phyloP scores from a whole-genome alignment of 2,888 invertebrate species.

The Camptogramma bilineatum region DNA sequence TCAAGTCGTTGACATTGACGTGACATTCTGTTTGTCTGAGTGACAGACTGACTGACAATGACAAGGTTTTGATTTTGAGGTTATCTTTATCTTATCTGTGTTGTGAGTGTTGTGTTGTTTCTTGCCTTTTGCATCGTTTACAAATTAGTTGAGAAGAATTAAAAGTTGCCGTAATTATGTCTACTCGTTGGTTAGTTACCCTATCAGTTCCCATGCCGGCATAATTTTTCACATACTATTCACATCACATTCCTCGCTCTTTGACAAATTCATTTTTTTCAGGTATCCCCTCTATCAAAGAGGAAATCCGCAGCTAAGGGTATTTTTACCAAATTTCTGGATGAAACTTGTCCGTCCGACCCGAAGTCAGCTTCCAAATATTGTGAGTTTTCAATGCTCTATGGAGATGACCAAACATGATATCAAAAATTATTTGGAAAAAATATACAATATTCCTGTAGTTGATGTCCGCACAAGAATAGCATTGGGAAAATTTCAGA shows the following conservation, averaged over 20 bases:
- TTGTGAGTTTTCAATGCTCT: slow-evolving; percentile 95
- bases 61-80: too few relatives aligned
- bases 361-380: slow-evolving; percentile 89
- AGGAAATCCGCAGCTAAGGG: slow-evolving; percentile 96
- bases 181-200: slow-evolving; percentile 70
- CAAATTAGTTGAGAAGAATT: neutral
- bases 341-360: slow-evolving; percentile 93
- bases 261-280: slow-evolving; percentile 43
- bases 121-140: too few relatives aligned
- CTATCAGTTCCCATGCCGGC: neutral
- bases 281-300: slow-evolving; percentile 96
- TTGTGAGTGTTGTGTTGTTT: too few relatives aligned
- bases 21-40: too few relatives aligned
- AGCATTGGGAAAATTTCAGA: slow-evolving; percentile 88
- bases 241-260: neutral
- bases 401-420: slow-evolving; percentile 97
- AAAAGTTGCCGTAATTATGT: slow-evolving; percentile 54
- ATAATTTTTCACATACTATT: neutral
- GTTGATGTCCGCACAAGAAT: slow-evolving; percentile 91
- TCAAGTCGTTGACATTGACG: too few relatives aligned
- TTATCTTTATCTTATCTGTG: too few relatives aligned
- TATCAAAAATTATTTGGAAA: slow-evolving; percentile 96
- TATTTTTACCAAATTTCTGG: slow-evolving; percentile 99
- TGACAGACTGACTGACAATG: too few relatives aligned
- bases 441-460: slow-evolving; percentile 96